phyloP scores from a whole-genome alignment of 1,140 invertebrate species.

The Geopemphigus sp. region DNA sequence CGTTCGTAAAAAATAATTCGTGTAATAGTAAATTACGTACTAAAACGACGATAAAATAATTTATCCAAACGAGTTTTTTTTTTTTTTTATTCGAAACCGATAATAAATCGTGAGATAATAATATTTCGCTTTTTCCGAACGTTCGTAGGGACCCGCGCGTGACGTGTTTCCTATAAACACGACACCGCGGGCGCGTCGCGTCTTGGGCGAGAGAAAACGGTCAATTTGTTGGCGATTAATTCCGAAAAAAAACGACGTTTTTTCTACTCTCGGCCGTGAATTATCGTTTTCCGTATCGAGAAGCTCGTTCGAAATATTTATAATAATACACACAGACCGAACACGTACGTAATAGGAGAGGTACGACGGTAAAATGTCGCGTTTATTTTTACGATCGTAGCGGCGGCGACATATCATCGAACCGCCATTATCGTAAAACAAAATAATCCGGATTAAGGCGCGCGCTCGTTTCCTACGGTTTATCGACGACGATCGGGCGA shows the following conservation, averaged over 20 bases:
- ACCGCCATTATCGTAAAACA: no score
- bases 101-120: conserved; percentile 7
- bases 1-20: neutral
- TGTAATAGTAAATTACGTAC: neutral
- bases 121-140: neutral
- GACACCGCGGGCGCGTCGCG: neutral
- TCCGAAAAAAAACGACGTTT: neutral
- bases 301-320: no score
- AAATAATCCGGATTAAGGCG: no score
- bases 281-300: neutral
- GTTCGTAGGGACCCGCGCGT: neutral
- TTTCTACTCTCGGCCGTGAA: neutral
- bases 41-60: neutral
- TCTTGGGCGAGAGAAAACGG: neutral
- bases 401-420: no score
- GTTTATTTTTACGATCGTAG: no score
- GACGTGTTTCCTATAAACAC: neutral
- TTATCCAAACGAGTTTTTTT: neutral
- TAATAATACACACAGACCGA: no score
- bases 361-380: no score
- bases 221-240: neutral
- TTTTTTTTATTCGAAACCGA: neutral
- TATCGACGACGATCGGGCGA: no score
- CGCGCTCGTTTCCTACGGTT: no score
- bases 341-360: no score